Evolutionary conservation across 2,888 invertebrate species (phyloP), one percentile per base, ranked within the genome.

Genomic region (Acleris sparsana): DNA sequence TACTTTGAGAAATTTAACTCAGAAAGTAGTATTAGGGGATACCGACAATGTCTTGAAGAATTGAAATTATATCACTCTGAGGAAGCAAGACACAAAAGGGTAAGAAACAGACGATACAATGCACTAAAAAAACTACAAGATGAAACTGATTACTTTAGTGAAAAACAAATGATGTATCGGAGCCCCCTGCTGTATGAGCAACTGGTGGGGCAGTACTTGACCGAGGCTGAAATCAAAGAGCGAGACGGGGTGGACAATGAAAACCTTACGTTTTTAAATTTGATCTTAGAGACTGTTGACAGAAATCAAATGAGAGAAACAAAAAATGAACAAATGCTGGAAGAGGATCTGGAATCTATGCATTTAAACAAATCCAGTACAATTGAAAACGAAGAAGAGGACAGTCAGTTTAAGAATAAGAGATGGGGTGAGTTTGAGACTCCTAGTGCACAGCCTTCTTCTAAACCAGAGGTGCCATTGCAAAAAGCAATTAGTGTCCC

Each of bases 141-240:
- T 59, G 94, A 95, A 70, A 94, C 94, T 13, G 93, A 94, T 73
- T 99, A 98, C 86, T 99, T 99, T 79, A 96, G 96, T 81, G 98
- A 99, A 83, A 95, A 94, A 68, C 97, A 97, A 92, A 99, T 99
- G 99, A 97, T 97, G 95, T 95, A 95, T 73, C 91, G 99, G 68
- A 97, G 98, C 84, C 99, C 99, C 1, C 92, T 97, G 61, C 87
- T 99, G 0, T 99, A 97, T 87, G 97, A 99, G 71, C 96, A 98
- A 77, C 90, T 99, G 72, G 93, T 99, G 52, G 99, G 98, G 0
- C 96, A 96, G 77, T 98, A 96, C 84, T 85, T 98, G 71, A 95
- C 96, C 3, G 95, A 96, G 65, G 94, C 95, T 39, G 97, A 98
- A 82, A 95, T 95, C 67, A 92, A 93, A 70, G 92, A 93, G 60